phyloP scores from a whole-genome alignment of 2,113 vertebrate genomes.

The Aegithalos caudatus region DNA sequence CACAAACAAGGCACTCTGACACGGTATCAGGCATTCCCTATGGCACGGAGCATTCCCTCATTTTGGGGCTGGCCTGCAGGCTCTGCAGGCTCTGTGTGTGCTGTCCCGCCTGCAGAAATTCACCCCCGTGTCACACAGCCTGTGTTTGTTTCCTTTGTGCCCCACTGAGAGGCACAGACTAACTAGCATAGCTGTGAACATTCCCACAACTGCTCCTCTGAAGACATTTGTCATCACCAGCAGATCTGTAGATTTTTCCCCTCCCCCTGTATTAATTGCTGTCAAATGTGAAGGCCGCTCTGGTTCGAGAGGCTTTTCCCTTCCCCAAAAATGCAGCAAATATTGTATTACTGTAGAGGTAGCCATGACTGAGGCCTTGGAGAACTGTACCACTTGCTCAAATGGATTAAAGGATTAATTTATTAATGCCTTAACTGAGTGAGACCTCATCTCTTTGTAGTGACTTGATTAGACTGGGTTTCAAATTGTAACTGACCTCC shows the following conservation, averaged over 20 bases:
- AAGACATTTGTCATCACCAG: slow-evolving; percentile 64
- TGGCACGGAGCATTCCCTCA: not conserved
- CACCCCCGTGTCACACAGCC: not conserved
- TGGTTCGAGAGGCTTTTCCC: not conserved
- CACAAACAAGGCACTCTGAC: not conserved
- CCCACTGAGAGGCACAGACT: slow-evolving; percentile 34
- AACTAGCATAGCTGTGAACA: slow-evolving; percentile 58
- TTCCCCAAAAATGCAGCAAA: slow-evolving; percentile 21
- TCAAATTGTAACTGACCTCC: slow-evolving; percentile 54
- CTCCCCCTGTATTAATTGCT: slow-evolving; percentile 50
- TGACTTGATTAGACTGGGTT: slow-evolving; percentile 38
- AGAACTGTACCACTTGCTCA: slow-evolving; percentile 29
- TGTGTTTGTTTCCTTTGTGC: slow-evolving; percentile 46
- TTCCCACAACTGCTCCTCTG: slow-evolving; percentile 55
- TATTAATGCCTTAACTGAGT: slow-evolving; percentile 51
- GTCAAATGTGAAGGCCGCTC: slow-evolving; percentile 28
- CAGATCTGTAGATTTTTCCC: slow-evolving; percentile 39
- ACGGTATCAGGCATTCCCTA: rapidly evolving
- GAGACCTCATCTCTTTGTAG: slow-evolving; percentile 44
- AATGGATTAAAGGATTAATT: slow-evolving; percentile 65
- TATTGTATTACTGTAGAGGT: not conserved
- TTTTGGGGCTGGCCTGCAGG: not conserved
- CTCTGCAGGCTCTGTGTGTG: not conserved
- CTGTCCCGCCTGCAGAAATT: not conserved
- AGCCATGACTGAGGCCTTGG: not conserved